Conservation (phyloP, 37 sponge, comb jelly and placozoan species). For the Axinella damicornis region DNA sequence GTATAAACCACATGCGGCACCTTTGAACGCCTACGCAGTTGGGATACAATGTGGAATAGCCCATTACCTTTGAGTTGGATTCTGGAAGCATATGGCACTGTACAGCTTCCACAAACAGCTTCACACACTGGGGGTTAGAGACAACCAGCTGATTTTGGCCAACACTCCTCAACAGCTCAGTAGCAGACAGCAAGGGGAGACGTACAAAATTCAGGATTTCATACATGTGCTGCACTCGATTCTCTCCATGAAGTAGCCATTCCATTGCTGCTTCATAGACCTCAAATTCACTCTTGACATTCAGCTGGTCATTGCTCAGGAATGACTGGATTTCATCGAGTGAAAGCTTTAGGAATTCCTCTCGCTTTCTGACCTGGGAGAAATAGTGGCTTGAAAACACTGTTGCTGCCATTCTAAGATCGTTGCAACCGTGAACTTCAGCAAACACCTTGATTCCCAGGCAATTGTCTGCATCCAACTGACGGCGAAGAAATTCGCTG, state of each 20-base stretch:
- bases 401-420: slow-evolving; percentile 35
- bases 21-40: no score
- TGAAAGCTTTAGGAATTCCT: slow-evolving; percentile 53
- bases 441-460: slow-evolving; percentile 72
- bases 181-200: slow-evolving; percentile 37
- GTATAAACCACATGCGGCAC: no score
- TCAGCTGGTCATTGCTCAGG: slow-evolving; percentile 43
- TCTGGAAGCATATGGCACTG: slow-evolving; percentile 32
- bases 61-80: background rate
- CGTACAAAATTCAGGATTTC: slow-evolving; percentile 36
- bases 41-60: no score
- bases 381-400: slow-evolving; percentile 56
- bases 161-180: slow-evolving; percentile 28
- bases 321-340: slow-evolving; percentile 23
- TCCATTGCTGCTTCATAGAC: slow-evolving; percentile 59
- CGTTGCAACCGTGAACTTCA: slow-evolving; percentile 52
- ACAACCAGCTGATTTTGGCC: slow-evolving; percentile 14
- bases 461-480: slow-evolving; percentile 69
- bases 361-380: slow-evolving; percentile 33
- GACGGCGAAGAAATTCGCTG: slow-evolving; percentile 42
- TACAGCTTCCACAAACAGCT: slow-evolving; percentile 52
- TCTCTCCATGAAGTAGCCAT: slow-evolving; percentile 51
- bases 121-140: slow-evolving; percentile 26
- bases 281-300: slow-evolving; percentile 40
- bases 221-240: background rate